Conservation (phyloP, 2,888 invertebrate species). For the Mesorhabditis belari region DNA sequence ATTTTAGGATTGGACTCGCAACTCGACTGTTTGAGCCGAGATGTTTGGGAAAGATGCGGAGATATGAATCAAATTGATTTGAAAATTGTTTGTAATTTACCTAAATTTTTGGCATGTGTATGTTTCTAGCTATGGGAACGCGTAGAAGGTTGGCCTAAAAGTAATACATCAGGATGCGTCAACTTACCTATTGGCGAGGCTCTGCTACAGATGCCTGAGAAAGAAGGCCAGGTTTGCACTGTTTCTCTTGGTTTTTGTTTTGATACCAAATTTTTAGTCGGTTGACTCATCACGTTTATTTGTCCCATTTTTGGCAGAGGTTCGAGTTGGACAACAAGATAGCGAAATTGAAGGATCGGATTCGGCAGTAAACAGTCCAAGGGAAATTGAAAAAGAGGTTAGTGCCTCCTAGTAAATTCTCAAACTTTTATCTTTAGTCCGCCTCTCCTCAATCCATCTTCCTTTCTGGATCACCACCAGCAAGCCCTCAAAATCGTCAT, state of each 20-base stretch:
- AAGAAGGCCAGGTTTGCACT: conserved; percentile 16
- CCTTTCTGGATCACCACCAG: conserved; percentile 6
- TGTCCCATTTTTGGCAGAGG: conserved; percentile 49
- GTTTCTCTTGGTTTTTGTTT: too few relatives aligned
- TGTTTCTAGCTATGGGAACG: conserved; percentile 5
- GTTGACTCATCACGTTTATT: conserved; percentile 30
- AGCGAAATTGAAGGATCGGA: conserved; percentile 1
- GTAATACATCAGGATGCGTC: conserved; percentile 8
- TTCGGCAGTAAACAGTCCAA: conserved; percentile 1
- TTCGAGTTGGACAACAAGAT: conserved; percentile 19
- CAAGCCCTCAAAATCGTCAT: conserved; percentile 6
- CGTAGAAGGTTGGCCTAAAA: conserved; percentile 17
- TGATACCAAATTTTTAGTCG: too few relatives aligned
- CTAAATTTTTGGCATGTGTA: neutral
- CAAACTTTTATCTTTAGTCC: neutral
- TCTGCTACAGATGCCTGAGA: conserved; percentile 38
- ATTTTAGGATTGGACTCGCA: conserved; percentile 23
- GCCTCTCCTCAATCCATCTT: neutral
- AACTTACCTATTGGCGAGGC: conserved; percentile 52
- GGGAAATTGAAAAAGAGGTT: neutral
- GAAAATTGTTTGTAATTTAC: neutral
- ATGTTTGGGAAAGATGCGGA: conserved; percentile 30
- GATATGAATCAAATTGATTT: conserved; percentile 14
- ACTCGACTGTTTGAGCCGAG: conserved; percentile 25
- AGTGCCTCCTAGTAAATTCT: neutral